Evolutionary conservation across 2,113 vertebrate genomes (phyloP).

Genomic region (Physeter macrocephalus): DNA sequence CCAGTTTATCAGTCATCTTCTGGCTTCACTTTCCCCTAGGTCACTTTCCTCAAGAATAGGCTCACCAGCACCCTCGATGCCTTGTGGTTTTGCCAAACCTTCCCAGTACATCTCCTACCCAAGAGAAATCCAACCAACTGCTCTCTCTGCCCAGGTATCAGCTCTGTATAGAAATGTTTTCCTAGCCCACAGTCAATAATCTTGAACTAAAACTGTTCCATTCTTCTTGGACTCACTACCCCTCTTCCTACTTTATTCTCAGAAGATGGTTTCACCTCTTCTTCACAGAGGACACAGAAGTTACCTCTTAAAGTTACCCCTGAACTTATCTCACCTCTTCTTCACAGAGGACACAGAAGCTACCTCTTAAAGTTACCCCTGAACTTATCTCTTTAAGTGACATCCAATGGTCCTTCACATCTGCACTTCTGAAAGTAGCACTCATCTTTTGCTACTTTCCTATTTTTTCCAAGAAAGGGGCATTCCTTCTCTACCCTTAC

Average conservation of each 20-base stretch:
- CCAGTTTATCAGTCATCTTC: background rate
- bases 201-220: background rate
- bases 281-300: background rate
- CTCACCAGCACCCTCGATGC: background rate
- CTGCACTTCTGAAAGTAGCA: background rate
- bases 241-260: background rate
- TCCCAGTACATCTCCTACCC: background rate
- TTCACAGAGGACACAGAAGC: background rate
- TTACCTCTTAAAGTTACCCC: background rate
- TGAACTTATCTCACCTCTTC: background rate
- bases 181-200: background rate
- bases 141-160: background rate
- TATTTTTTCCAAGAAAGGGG: background rate
- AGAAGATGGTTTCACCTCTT: background rate
- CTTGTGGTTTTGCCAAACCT: background rate
- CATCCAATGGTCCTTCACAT: background rate
- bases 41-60: background rate
- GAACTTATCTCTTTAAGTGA: background rate
- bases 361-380: background rate
- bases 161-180: background rate
- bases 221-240: background rate
- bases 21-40: background rate
- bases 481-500: background rate
- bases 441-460: background rate
- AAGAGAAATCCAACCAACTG: background rate